phyloP scores from a whole-genome alignment of 1,140 invertebrate genomes.

The Caenorhabditis elegans region WBcel235 BX284602.5:5674501-5675000 shows the following conservation, averaged over 20 bases:
- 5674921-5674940: slow-evolving; percentile 61
- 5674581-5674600: slow-evolving; percentile 80
- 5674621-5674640: slow-evolving; percentile 76
- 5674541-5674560: slow-evolving; percentile 75
- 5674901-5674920: slow-evolving; percentile 55
- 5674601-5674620: slow-evolving; percentile 83
- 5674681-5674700: slow-evolving; percentile 48
- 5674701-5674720: slow-evolving; percentile 50
- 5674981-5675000: slow-evolving; percentile 51
- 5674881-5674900: slow-evolving; percentile 43
- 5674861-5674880: slow-evolving; percentile 37
- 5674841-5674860: slow-evolving; percentile 28
- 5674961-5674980: slow-evolving; percentile 46
- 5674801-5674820: slow-evolving; percentile 55
- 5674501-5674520: slow-evolving; percentile 78
- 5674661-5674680: slow-evolving; percentile 52
- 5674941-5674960: slow-evolving; percentile 53
- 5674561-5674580: slow-evolving; percentile 91
- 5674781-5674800: slow-evolving; percentile 50
- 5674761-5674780: slow-evolving; percentile 49
- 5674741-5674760: slow-evolving; percentile 47
- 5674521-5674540: not conserved
- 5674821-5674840: slow-evolving; percentile 43
- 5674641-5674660: slow-evolving; percentile 42
- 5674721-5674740: slow-evolving; percentile 47